phyloP scores from a whole-genome alignment of 2,113 vertebrate species.

The Trichomycterus rosablanca region DNA sequence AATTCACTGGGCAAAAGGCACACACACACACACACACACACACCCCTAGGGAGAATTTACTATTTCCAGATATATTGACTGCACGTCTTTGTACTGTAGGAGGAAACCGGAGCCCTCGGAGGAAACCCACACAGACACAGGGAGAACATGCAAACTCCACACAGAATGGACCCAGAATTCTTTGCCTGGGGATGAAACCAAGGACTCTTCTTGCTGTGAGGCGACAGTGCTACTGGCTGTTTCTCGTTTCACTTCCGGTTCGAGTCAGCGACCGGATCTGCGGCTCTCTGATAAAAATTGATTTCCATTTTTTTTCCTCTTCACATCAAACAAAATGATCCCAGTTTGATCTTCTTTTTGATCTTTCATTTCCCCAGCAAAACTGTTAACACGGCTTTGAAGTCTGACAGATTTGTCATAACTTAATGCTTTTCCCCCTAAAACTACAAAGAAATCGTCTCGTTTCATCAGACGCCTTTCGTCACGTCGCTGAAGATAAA shows the following conservation, averaged over 20 bases:
- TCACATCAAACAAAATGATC: constrained; percentile 38
- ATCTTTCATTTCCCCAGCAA: constrained; percentile 12
- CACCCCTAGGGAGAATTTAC: too few relatives aligned
- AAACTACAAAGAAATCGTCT: constrained; percentile 41
- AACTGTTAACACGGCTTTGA: constrained; percentile 41
- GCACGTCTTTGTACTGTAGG: too few relatives aligned
- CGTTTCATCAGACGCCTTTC: constrained; percentile 12
- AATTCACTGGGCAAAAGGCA: too few relatives aligned
- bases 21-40: too few relatives aligned
- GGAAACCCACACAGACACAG: too few relatives aligned
- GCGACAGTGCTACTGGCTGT: too few relatives aligned
- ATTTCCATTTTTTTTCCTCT: constrained; percentile 10
- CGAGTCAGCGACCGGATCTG: background rate
- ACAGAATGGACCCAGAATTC: too few relatives aligned
- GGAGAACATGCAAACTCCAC: too few relatives aligned
- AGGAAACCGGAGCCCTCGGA: too few relatives aligned
- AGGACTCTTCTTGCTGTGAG: too few relatives aligned
- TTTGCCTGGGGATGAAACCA: too few relatives aligned
- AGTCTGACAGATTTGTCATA: constrained; percentile 37
- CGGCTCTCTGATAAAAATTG: constrained; percentile 17
- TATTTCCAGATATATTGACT: too few relatives aligned
- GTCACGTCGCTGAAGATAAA: constrained; percentile 24
- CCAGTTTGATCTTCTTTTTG: constrained; percentile 40
- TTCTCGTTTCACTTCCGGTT: constrained; percentile 23
- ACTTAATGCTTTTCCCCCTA: constrained; percentile 37